Conservation (phyloP, 2,113 vertebrate genomes). For the Indri indri region DNA sequence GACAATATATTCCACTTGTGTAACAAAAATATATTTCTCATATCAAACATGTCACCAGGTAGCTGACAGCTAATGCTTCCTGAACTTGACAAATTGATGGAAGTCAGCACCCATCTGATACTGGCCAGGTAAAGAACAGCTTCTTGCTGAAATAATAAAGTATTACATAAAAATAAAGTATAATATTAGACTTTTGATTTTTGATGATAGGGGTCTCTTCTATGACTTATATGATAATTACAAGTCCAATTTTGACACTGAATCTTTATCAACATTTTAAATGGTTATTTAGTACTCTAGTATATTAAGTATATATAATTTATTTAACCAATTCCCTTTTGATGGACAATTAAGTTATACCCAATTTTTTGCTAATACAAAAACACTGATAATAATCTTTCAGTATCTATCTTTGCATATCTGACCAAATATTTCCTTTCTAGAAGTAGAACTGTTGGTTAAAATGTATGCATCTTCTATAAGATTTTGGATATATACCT, state of each 20-base stretch:
- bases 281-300: background rate
- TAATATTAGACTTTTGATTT: slow-evolving; percentile 2
- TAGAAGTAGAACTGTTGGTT: background rate
- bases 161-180: background rate
- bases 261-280: slow-evolving; percentile 49
- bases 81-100: slow-evolving; percentile 73
- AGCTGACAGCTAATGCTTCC: slow-evolving; percentile 81
- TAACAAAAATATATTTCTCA: slow-evolving; percentile 81
- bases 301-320: slow-evolving; percentile 17
- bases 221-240: slow-evolving; percentile 16
- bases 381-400: slow-evolving; percentile 35
- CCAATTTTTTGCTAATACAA: slow-evolving; percentile 12
- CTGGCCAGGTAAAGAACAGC: slow-evolving; percentile 78
- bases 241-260: slow-evolving; percentile 39
- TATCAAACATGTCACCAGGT: slow-evolving; percentile 75
- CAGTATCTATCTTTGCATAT: background rate
- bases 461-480: slow-evolving; percentile 44
- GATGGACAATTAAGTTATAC: background rate
- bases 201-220: background rate
- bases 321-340: slow-evolving; percentile 45
- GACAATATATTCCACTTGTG: slow-evolving; percentile 80
- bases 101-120: slow-evolving; percentile 74
- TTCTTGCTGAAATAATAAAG: slow-evolving; percentile 55
- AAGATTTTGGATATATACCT: background rate
- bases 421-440: slow-evolving; percentile 26